Base-by-base conservation (phyloP, 1,140 invertebrate genomes). In the Aradophagus sp. region DNA sequence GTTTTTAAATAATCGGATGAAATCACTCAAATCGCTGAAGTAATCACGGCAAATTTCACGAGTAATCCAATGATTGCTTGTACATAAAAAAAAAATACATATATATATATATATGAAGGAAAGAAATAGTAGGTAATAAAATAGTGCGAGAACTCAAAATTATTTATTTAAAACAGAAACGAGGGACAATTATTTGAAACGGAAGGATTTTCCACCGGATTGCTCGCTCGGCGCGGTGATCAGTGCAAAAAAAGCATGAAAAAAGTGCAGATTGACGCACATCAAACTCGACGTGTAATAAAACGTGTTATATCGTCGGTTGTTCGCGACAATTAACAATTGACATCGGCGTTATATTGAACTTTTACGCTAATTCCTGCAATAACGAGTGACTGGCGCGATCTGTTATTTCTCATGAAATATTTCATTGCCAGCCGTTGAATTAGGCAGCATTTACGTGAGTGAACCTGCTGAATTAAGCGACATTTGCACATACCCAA, bases 401-500 rank as follows among this genome's bases (percentile, higher is more conserved):
- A 65, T 44, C 70, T 68, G 70, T 68, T 73, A 73, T 73, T 73
- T 68, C 47, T 35, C 52, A 53, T 68, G 58, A 73, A 73, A 73
- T 73, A 73, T 73, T 73, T 73, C 70, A 48, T 59, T 26, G 45
- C 45, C 61, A 41, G 41, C 53, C 50, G 56, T 48, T 66, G 62
- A 72, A 72, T 72, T 72, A 73, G 63, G 63, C 62, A 34, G 63
- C 70, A 63, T 73, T 73, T 73, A 67, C 69, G 67, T 58, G 58
- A 62, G 58, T 31, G 58, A 62, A 67, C 62, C 70, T 58, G 62
- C 56, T 67, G 62, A 73, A 73, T 73, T 73, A 73, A 73, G 70
- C 56, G 70, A 73, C 70, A 73, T 67, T 73, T 73, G 56, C 70
- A 73, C 70, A 67, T 67, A 63, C 58, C 63, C 70, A 62, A 63